Percentiles rank a stretch among this genome's conserved stretches.
phyloP scores from a whole-genome alignment of 2,113 vertebrate genomes.

The Zapornia atra region DNA sequence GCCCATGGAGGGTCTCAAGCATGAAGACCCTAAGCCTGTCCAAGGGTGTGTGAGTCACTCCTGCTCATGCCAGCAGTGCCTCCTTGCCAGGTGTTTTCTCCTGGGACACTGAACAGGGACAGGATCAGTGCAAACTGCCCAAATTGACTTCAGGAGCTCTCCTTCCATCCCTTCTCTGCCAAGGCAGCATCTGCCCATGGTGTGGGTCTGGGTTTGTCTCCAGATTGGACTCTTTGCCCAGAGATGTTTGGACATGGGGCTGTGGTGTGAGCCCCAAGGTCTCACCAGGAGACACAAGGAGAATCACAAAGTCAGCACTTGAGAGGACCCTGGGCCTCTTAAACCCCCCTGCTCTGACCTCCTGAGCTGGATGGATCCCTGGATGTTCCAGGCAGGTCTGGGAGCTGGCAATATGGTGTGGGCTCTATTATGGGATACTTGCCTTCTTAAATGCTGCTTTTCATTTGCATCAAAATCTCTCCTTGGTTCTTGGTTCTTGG shows the following conservation, averaged over 20 bases:
- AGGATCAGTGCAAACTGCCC: background rate
- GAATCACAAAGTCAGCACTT: background rate
- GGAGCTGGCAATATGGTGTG: background rate
- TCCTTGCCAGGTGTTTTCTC: background rate
- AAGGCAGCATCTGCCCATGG: fast-evolving
- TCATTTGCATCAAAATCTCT: conserved; percentile 64
- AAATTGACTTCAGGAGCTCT: background rate
- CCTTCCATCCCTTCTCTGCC: background rate
- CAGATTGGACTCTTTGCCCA: background rate
- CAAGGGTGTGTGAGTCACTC: background rate
- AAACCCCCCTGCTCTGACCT: background rate
- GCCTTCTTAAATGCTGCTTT: conserved; percentile 71
- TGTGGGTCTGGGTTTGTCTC: background rate
- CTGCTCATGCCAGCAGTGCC: background rate
- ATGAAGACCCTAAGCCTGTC: background rate
- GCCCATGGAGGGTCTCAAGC: background rate
- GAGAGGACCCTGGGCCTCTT: background rate
- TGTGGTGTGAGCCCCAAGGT: background rate
- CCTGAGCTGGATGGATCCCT: background rate
- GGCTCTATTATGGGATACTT: conserved; percentile 59
- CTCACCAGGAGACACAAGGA: background rate
- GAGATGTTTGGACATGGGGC: background rate
- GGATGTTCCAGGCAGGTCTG: background rate
- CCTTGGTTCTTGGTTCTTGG: conserved; percentile 39
- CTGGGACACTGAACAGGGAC: background rate